Evolutionary conservation across 2,888 invertebrate genomes (phyloP), one percentile per base, ranked within the genome.

Genomic region (Ectropis crepuscularia): DNA sequence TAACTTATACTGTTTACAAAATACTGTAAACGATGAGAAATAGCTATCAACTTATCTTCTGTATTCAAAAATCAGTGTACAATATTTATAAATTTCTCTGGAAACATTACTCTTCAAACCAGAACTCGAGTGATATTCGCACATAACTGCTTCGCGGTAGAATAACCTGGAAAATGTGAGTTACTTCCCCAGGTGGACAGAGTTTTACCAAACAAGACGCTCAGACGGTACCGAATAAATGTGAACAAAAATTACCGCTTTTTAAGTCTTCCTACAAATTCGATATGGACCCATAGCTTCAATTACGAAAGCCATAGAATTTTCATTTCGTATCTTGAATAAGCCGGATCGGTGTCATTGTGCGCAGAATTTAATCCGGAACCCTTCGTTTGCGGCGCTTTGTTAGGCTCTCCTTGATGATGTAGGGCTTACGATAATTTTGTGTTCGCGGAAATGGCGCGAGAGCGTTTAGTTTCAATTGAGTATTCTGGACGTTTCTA

Each of bases 281-380:
- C 42, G 42, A 64, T 60, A 64, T 57, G 12, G 48, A 11, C 48
- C 57, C 50, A 54, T 58, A 50, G 41, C 50, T 61, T 54, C 48
- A 61, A 65, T 65, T 61, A 58, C 57, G 39, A 9, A 57, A 65
- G 61, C 65, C 61, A 50, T 65, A 65, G 53, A 65, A 58, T 58
- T 54, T 64, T 57, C 51, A 50, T 61, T 58, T 58, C 46, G 38
- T 41, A 43, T 28, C 53, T 45, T 49, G 45, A 57, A 57, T 54
- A 57, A 63, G 57, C 53, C 48, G 57, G 53, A 43, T 63, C 53
- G 57, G 43, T 58, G 63, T 58, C 58, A 63, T 63, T 63, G 63
- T 63, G 39, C 63, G 49, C 16, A 43, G 53, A 63, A 63, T 63
- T 63, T 63, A 63, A 63, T 63, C 63, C 63, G 11, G 63, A 49